Evolutionary conservation across 1,140 invertebrate species (phyloP).

Genomic region (Diabrotica undecimpunctata): DNA sequence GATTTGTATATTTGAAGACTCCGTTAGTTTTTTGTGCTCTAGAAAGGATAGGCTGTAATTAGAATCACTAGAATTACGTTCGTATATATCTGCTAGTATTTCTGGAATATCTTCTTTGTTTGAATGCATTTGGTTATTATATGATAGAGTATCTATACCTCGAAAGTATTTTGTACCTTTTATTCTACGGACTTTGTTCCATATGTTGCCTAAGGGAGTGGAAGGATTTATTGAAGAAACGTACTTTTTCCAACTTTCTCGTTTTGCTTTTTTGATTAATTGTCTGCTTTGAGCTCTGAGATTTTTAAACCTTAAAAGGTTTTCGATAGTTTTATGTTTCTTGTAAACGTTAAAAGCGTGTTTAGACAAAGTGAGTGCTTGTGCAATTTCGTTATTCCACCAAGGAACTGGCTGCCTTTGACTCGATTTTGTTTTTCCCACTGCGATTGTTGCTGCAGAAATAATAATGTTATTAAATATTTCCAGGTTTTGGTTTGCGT

Average conservation of each 20-base stretch:
- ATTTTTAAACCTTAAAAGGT: not conserved
- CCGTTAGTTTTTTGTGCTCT: not conserved
- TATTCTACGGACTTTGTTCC: not conserved
- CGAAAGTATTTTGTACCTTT: not conserved
- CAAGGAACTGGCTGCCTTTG: not conserved
- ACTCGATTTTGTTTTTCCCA: too few relatives aligned
- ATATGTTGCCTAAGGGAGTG: not conserved
- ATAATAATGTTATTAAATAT: too few relatives aligned
- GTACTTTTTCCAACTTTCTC: not conserved
- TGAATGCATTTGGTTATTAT: not conserved
- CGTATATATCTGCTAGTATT: not conserved
- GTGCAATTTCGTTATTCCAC: not conserved
- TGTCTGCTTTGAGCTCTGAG: not conserved
- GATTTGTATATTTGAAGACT: not conserved
- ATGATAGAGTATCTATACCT: not conserved
- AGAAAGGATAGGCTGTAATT: not conserved
- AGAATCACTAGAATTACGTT: not conserved
- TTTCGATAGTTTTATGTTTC: not conserved
- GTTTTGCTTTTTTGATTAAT: not conserved
- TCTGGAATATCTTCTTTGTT: not conserved
- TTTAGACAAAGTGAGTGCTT: not conserved
- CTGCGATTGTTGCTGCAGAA: too few relatives aligned
- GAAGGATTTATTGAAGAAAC: not conserved
- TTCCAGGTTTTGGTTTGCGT: too few relatives aligned
- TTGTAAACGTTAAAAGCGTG: not conserved